Conservation (phyloP, 2,888 invertebrate genomes). For the Drosophila demipolita region DNA sequence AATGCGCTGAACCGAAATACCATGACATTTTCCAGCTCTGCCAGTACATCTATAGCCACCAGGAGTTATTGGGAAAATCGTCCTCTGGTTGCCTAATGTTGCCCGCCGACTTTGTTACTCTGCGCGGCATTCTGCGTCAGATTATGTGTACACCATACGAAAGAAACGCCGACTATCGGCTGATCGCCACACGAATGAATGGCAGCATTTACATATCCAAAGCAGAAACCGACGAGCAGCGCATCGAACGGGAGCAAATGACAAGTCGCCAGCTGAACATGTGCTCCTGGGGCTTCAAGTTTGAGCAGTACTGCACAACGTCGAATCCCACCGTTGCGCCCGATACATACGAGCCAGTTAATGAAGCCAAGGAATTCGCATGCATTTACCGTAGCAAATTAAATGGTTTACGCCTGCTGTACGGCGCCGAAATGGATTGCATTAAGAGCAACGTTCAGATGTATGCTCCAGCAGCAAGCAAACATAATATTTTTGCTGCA, state of each 20-base stretch:
- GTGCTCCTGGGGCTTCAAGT: constrained; percentile 76
- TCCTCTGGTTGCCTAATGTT: constrained; percentile 13
- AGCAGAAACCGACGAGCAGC: constrained; percentile 28
- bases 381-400: constrained; percentile 43
- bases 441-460: constrained; percentile 43
- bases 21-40: constrained; percentile 31
- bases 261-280: constrained; percentile 15
- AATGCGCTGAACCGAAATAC: neutral
- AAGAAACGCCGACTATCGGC: neutral
- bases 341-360: constrained; percentile 49
- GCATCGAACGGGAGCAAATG: constrained; percentile 6
- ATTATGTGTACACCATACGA: constrained; percentile 65
- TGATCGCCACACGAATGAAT: constrained; percentile 51
- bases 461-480: constrained; percentile 26
- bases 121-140: constrained; percentile 58
- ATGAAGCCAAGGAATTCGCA: constrained; percentile 53
- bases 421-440: constrained; percentile 66
- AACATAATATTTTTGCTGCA: neutral
- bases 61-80: constrained; percentile 16
- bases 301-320: constrained; percentile 59
- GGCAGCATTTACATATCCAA: constrained; percentile 58
- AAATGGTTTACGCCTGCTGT: constrained; percentile 45
- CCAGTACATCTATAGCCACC: constrained; percentile 48
- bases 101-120: constrained; percentile 40
- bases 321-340: constrained; percentile 34